Evolutionary conservation across 2,113 vertebrate genomes (phyloP).

Genomic region (Piaya cayana): DNA sequence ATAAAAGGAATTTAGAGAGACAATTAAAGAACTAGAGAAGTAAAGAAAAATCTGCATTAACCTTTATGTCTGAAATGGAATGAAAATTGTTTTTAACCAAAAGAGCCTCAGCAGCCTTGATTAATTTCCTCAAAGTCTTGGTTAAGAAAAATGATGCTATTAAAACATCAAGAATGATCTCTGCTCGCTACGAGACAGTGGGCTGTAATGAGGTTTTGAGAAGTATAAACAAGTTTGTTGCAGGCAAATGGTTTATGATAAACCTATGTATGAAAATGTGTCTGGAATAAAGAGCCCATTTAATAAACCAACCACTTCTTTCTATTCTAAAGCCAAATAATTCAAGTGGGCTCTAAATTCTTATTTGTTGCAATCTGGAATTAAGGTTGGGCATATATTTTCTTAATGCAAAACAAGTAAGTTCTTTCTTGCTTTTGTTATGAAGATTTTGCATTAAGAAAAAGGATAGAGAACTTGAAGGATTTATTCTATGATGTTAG

Average conservation of each 20-base stretch:
- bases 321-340: neutral
- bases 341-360: constrained; percentile 15
- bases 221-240: constrained; percentile 40
- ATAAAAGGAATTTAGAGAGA: constrained; percentile 11
- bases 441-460: neutral
- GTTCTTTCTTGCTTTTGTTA: neutral
- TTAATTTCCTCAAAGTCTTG: neutral
- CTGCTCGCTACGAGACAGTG: constrained; percentile 3
- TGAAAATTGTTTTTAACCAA: neutral
- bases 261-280: neutral
- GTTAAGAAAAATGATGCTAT: constrained; percentile 42
- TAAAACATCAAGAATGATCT: constrained; percentile 47
- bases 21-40: constrained; percentile 28
- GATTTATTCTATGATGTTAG: neutral
- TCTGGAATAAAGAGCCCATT: constrained; percentile 7
- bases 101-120: neutral
- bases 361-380: constrained; percentile 2
- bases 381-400: neutral
- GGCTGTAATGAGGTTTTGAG: constrained; percentile 40
- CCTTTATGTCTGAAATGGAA: neutral
- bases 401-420: neutral
- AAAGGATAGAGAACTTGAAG: neutral
- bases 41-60: constrained; percentile 30
- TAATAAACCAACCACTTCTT: constrained; percentile 2
- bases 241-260: constrained; percentile 22